phyloP scores from a whole-genome alignment of 2,888 invertebrate genomes.

The Chalcis sispes region DNA sequence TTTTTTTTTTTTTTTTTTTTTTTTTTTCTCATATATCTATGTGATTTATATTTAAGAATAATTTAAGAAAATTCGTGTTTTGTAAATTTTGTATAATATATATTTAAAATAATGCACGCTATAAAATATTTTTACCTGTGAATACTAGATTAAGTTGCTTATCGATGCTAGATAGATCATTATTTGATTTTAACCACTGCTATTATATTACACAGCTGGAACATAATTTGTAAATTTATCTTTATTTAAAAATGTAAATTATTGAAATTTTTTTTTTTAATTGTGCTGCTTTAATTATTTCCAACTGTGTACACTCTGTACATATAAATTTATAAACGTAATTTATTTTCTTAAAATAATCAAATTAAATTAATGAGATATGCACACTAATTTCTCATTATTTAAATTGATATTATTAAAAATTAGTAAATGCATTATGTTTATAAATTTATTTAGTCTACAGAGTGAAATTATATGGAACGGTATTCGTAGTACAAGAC shows the following conservation, averaged over 20 bases:
- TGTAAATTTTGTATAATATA: not conserved
- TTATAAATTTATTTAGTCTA: not conserved
- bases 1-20: constrained; percentile 12
- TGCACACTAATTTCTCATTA: not conserved
- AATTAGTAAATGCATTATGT: not conserved
- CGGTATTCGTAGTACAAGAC: constrained; percentile 5
- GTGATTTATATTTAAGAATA: not conserved
- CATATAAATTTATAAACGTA: not conserved
- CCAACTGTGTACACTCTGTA: not conserved
- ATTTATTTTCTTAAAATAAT: constrained; percentile 15
- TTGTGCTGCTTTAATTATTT: no score
- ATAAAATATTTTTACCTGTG: constrained; percentile 26
- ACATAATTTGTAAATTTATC: not conserved
- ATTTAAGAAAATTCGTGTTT: not conserved
- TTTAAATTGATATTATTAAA: not conserved
- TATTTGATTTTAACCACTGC: not conserved
- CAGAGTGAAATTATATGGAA: not conserved
- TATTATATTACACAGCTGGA: not conserved
- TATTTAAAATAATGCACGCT: constrained; percentile 24
- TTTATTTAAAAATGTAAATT: no score
- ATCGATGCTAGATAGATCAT: constrained; percentile 5
- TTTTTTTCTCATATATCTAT: no score
- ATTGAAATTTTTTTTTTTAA: no score
- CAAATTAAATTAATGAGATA: not conserved
- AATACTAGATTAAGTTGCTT: constrained; percentile 35